Evolutionary conservation across 2,113 vertebrate genomes (phyloP).

Genomic region (Gobio gobio): DNA sequence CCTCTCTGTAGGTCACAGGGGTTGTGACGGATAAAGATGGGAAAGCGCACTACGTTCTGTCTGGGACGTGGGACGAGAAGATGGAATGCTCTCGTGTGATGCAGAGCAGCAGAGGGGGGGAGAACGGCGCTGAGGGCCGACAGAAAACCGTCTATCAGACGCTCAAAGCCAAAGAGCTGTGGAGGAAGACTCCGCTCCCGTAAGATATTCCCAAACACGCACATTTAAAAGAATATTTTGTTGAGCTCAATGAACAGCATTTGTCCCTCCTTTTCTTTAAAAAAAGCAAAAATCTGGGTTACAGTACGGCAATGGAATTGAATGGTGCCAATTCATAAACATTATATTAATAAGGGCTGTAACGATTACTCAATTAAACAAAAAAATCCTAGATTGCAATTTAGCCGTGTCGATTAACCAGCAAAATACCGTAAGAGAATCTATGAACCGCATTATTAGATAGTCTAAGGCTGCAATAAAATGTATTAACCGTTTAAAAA

Average conservation of each 20-base stretch:
- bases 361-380: too few relatives aligned
- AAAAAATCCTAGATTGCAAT: too few relatives aligned
- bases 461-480: too few relatives aligned
- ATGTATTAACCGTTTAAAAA: too few relatives aligned
- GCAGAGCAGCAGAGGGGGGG: conserved; percentile 75
- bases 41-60: conserved; percentile 88
- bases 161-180: conserved; percentile 87
- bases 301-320: background rate
- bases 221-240: background rate
- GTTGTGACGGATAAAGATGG: conserved; percentile 89
- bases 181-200: conserved; percentile 92
- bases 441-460: too few relatives aligned
- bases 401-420: too few relatives aligned
- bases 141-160: conserved; percentile 83
- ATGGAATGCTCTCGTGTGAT: conserved; percentile 92
- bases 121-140: conserved; percentile 85
- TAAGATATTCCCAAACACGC: conserved; percentile 67
- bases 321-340: background rate
- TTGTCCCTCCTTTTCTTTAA: background rate
- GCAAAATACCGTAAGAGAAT: too few relatives aligned
- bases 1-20: conserved; percentile 84
- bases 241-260: background rate
- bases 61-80: conserved; percentile 97
- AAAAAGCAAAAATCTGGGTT: background rate
- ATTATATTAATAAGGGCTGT: too few relatives aligned